Evolutionary conservation across 2,888 invertebrate species (phyloP).

Genomic region (Sinohyriopsis cumingii): DNA sequence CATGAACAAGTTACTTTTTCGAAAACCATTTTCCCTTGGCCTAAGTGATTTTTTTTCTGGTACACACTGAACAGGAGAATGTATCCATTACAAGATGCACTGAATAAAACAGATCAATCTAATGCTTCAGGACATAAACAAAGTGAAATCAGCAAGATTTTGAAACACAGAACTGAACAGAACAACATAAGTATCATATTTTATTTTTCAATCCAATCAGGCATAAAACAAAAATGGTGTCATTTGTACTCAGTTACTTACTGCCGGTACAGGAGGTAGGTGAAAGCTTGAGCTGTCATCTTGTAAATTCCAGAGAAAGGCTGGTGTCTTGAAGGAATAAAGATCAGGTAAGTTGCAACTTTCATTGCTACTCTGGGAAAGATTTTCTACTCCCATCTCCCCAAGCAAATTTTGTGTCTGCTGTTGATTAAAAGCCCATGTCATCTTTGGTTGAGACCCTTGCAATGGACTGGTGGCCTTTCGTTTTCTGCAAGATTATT

Average conservation of each 20-base stretch:
- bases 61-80: too few species aligned
- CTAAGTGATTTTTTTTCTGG: too few species aligned
- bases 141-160: too few species aligned
- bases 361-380: conserved; percentile 36
- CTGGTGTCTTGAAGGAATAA: conserved; percentile 33
- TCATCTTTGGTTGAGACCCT: conserved; percentile 14
- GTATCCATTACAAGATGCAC: too few species aligned
- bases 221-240: too few species aligned
- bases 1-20: too few species aligned
- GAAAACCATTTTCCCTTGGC: too few species aligned
- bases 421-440: conserved; percentile 36
- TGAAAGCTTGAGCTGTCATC: conserved; percentile 19
- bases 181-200: too few species aligned
- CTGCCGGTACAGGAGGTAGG: conserved; percentile 39
- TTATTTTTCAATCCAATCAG: too few species aligned
- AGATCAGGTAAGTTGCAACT: conserved; percentile 24
- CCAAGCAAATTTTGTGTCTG: conserved; percentile 44
- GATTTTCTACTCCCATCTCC: conserved; percentile 53
- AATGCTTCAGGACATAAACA: too few species aligned
- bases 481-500: conserved; percentile 33
- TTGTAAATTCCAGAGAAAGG: conserved; percentile 16
- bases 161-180: too few species aligned
- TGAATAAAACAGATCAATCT: too few species aligned
- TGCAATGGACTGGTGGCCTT: conserved; percentile 30
- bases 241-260: conserved; percentile 15